Conservation (phyloP, 2,888 invertebrate genomes). For the Acrobasis suavella region DNA sequence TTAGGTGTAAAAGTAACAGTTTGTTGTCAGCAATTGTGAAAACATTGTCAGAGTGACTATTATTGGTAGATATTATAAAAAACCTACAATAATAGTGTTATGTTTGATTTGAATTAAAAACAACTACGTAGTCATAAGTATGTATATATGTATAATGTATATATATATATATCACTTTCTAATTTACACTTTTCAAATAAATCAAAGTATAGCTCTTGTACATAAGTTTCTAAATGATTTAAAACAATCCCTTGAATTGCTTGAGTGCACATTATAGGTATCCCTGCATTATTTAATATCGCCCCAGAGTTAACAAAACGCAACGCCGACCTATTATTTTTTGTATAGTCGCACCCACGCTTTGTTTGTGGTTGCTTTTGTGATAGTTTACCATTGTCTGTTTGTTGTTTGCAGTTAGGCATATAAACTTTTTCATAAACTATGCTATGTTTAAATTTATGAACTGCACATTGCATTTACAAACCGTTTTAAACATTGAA, state of each 20-base stretch:
- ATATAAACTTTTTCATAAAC: background rate
- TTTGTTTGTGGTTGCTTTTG: background rate
- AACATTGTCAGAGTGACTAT: no score
- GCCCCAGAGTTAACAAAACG: background rate
- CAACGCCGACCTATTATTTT: background rate
- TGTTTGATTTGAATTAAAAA: no score
- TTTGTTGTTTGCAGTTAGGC: background rate
- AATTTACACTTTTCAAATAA: no score
- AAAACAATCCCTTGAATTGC: background rate
- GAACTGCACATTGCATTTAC: background rate
- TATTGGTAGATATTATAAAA: no score
- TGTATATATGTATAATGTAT: no score
- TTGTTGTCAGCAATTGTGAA: no score
- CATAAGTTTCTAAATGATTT: no score
- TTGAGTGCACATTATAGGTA: background rate
- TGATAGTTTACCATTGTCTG: constrained; percentile 3
- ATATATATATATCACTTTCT: no score
- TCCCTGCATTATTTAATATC: background rate
- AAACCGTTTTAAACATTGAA: background rate
- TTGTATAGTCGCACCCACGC: background rate
- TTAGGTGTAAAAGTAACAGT: no score
- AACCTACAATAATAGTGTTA: no score
- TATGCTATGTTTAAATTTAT: background rate
- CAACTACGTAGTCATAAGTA: no score
- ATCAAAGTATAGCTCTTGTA: no score